Evolutionary conservation across 1,140 invertebrate genomes (phyloP), one percentile per base, ranked within the genome.

Genomic region (Vollenhovia emeryi): DNA sequence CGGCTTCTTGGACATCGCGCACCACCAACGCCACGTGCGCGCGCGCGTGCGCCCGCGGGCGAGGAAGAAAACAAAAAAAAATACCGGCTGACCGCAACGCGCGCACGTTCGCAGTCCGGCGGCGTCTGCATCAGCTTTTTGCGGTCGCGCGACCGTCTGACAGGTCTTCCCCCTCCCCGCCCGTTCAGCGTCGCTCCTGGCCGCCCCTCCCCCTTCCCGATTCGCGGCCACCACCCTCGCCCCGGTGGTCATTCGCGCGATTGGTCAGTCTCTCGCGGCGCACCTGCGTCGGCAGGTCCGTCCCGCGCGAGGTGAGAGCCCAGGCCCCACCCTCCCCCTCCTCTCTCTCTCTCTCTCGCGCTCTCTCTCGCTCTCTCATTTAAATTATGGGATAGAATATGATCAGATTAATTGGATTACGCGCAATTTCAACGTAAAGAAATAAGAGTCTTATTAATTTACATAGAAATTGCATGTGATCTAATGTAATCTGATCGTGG

Each of bases 51-150:
- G 21, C n/a, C 52, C 75, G 66, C 45, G 82, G 1, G 18, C 48
- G 86, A 18, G 84, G 7, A 3, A 89, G 91, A 93, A 92, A n/a
- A n/a, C n/a, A n/a, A 90, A 87, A 64, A 40, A 24, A 7, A 36
- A 21, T 5, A n/a, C n/a, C n/a, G n/a, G n/a, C n/a, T 24, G 3
- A 40, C 2, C 60, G 69, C 82, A 85, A 88, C 93, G 93, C 93
- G 92, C 93, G 36, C 50, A 71, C 78, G 92, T 91, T 89, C 86
- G 66, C 86, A 73, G 86, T 84, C 73, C 86, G 69, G 78, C 80
- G 87, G 90, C 93, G 92, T 93, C 90, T 93, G 91, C 90, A 87
- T 90, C 82, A 74, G 74, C 68, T 93, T 93, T 93, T 92, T 92
- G 87, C 91, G 88, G 18, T 84, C 86, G 36, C 21, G 13, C 87